Conservation (phyloP, 2,888 invertebrate genomes). For the Linyphia triangularis region DNA sequence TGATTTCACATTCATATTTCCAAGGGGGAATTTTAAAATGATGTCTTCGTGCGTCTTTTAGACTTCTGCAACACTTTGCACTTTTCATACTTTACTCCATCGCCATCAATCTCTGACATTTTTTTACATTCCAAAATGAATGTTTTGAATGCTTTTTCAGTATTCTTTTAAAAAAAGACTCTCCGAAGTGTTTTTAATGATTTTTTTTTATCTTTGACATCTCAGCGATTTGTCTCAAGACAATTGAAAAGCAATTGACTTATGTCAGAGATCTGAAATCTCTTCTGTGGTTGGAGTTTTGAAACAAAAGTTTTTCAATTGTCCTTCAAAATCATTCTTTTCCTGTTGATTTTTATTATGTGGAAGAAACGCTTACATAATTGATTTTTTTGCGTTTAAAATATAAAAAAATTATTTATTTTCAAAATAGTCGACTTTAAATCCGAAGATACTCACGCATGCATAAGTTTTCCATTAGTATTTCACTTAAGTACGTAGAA, state of each 20-base stretch:
- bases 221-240: background rate
- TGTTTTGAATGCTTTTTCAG: background rate
- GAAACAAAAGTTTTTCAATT: background rate
- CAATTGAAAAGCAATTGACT: no score
- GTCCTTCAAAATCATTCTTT: no score
- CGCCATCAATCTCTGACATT: background rate
- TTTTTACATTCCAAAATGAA: background rate
- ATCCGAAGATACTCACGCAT: no score
- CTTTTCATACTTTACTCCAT: background rate
- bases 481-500: no score
- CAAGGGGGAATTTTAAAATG: background rate
- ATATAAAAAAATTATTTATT: background rate
- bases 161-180: background rate
- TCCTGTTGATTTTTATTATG: background rate
- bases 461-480: background rate
- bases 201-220: background rate
- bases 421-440: background rate
- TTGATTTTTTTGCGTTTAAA: background rate
- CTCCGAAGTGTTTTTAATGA: background rate
- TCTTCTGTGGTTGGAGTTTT: background rate
- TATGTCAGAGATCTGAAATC: background rate
- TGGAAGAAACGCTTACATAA: background rate
- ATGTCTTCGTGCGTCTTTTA: background rate
- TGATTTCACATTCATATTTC: conserved; percentile 3
- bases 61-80: background rate